Conservation (phyloP, 2,888 invertebrate genomes). For the Cyrtodaria siliqua region DNA sequence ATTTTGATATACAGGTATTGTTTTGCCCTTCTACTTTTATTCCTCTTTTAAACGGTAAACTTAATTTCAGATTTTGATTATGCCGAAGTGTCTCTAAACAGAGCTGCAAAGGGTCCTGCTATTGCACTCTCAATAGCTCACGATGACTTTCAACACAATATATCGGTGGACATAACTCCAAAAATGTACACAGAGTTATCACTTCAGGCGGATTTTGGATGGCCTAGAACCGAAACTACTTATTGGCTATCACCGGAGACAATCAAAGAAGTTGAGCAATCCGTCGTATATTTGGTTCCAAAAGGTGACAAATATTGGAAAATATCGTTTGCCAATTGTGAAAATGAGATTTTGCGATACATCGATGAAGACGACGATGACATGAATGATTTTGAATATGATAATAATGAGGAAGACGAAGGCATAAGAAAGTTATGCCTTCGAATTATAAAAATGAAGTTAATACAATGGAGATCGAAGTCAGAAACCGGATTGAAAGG, state of each 20-base stretch:
- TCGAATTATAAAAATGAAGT: constrained; percentile 8
- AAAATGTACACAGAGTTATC: not conserved
- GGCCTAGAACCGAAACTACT: constrained; percentile 14
- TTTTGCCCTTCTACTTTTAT: no score
- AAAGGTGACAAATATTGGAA: constrained; percentile 38
- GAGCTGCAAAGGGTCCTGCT: constrained; percentile 14
- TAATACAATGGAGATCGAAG: constrained; percentile 17
- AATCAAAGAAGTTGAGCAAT: not conserved
- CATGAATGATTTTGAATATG: not conserved
- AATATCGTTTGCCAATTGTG: constrained; percentile 20
- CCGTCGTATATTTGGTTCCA: constrained; percentile 21
- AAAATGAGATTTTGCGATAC: constrained; percentile 12
- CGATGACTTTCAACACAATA: constrained; percentile 2
- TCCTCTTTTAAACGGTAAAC: no score
- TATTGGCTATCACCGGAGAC: constrained; percentile 10
- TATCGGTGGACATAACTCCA: constrained; percentile 28
- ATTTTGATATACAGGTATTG: no score
- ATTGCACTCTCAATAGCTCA: constrained; percentile 11
- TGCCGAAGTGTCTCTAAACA: not conserved
- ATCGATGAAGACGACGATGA: constrained; percentile 11
- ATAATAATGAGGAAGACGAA: not conserved
- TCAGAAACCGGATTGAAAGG: constrained; percentile 7
- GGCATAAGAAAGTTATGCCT: constrained; percentile 9
- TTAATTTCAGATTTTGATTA: not conserved
- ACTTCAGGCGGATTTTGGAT: not conserved